These are phyloP conservation scores for Austrofundulus limnaeus DNA, from an alignment of 2,113 vertebrate species.

Conservation along the genomic window DNA sequence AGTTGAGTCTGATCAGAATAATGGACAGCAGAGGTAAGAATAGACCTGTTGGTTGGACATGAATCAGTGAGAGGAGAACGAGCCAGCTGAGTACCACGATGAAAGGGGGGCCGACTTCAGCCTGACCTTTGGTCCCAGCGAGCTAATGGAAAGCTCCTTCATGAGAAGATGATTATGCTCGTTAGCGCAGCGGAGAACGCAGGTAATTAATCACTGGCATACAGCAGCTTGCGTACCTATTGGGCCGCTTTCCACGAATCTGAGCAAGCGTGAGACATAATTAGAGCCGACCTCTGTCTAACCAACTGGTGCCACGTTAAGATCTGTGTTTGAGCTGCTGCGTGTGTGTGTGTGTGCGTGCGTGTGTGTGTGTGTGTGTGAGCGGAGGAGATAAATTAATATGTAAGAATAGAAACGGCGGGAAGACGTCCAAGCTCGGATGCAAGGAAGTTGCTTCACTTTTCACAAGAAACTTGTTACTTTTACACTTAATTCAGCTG, in stretches of 20 bases:
- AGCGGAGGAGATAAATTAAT: not conserved
- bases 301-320: slow-evolving; percentile 19
- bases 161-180: slow-evolving; percentile 71
- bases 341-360: slow-evolving; percentile 6
- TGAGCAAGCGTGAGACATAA: slow-evolving; percentile 31
- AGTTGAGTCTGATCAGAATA: slow-evolving; percentile 5
- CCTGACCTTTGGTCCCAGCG: slow-evolving; percentile 56
- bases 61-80: not conserved
- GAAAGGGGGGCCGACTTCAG: slow-evolving; percentile 36
- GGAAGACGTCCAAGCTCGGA: not conserved
- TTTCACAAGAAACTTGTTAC: not conserved
- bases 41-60: not conserved
- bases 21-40: slow-evolving; percentile 2
- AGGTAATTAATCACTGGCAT: slow-evolving; percentile 79
- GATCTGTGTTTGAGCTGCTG: not conserved
- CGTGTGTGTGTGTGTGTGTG: no score
- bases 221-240: slow-evolving; percentile 46
- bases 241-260: slow-evolving; percentile 56
- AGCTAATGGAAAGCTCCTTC: slow-evolving; percentile 68
- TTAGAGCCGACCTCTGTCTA: slow-evolving; percentile 41
- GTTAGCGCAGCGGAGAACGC: slow-evolving; percentile 60
- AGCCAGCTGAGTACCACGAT: slow-evolving; percentile 6
- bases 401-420: not conserved
- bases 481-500: slow-evolving; percentile 7
- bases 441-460: not conserved